Base-by-base conservation (phyloP, 2,113 vertebrate genomes). In the Romanogobio albipinnatus region DNA sequence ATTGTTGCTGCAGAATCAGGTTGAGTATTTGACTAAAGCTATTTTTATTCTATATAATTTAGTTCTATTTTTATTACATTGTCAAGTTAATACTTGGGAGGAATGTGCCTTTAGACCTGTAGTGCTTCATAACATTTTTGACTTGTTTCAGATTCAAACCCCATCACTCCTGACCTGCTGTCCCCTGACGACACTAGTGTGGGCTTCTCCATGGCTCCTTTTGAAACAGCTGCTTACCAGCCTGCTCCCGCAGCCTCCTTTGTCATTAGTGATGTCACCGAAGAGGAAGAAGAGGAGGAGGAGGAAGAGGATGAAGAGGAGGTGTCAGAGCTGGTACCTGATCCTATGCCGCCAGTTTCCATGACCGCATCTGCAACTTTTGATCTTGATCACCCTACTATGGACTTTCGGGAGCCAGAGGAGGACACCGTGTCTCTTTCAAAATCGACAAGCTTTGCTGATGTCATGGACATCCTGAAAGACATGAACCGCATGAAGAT, bases 401-500 rank as follows among this genome's bases (percentile, higher is more conserved):
- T 95, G 94, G 96, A 96, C 86, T 96, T 96, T n/a, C 93, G 95
- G 0, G 98, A 99, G 22, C 95, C 96, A 2, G 98, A 99, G 82
- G 98, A 99, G 82, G 95, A 96, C 62, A 96, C 97, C 0, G 90
- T 99, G 76, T 99, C 97, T 0, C 95, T 99, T 0, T 99, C 98
- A 22, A 99, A 99, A 92, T 98, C 98, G 92, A 99, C 97, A 91
- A 99, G 98, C 87, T 99, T 99, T 86, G 98, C 98, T 0, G 98
- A 99, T 81, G 98, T 99, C 91, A 99, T 98, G 97, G 98, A 98
- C 82, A 99, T 99, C 78, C 93, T 99, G 76, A 99, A 97, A 88
- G 98, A 99, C 91, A 99, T 99, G 91, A 98, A 99, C 73, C 96
- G 97, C 89, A 97, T 99, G 95, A 99, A 97, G 91, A 96, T 98